Base-by-base conservation (phyloP, 30 jellyfish, hydroid and myxozoan genomes). In the Cassiopea xamachana region DNA sequence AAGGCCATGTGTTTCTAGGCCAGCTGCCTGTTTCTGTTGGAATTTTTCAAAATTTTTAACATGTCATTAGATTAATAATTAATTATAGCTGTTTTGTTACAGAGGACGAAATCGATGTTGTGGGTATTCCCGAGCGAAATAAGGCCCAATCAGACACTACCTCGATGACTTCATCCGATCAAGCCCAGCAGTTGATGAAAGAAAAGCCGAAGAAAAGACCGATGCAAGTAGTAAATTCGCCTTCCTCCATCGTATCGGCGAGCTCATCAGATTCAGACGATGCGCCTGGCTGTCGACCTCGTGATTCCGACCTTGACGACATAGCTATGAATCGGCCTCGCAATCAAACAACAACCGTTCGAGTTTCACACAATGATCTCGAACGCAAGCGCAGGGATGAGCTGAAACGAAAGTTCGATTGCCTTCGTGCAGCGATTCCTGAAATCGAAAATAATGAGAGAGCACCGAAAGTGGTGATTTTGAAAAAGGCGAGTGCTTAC, bases 391-490 rank as follows among this genome's bases (percentile, higher is more conserved):
- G 98, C 72, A 74, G 98, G 48, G 94, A 85, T 75, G 98, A 90
- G 74, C 92, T 94, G 85, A 94, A 90, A 83, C 94, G 97, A 19
- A 95, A 91, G 67, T 95, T 95, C 88, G 99, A 95, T 48, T 92
- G 94, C 16, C 79, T 95, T n/a, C 93, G 97, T 8, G 82, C 87
- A 64, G 90, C 55, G 68, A 61, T 95, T 47, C 99, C 99, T 17
- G 97, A 91, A 7, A 67, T 95, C 44, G 98, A 86, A 68, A 70
- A 49, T 49, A 91, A 91, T 83, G 96, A 89, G 51, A 83, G 93
- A 73, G 98, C 94, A 68, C 96, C 99, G 46, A 95, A 95, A 79
- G 99, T 95, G 71, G 91, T 91, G 68, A 86, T 95, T 2, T 75
- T 95, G 64, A 95, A 91, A 70, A 91, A 87, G 76, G 98, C 97